These are phyloP conservation scores for Charanyca ferruginea DNA, from an alignment of 2,888 invertebrate species.

Conservation along the genomic window DNA sequence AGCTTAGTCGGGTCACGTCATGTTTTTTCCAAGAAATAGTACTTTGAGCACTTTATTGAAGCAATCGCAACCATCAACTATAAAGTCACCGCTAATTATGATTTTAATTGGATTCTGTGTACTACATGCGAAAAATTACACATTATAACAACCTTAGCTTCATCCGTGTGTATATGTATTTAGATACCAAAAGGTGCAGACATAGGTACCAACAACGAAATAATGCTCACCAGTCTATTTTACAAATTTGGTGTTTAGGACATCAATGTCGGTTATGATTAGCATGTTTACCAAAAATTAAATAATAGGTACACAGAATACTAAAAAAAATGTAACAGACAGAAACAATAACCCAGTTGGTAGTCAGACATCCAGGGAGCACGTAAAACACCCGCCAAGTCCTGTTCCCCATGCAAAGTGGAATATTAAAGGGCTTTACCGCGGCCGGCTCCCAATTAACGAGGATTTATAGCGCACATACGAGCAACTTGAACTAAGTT, in stretches of 20 bases:
- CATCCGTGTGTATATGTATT: no score
- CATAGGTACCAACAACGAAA: neutral
- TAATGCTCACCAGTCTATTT: neutral
- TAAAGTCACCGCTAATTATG: neutral
- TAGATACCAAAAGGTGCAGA: neutral
- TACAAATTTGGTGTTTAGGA: neutral
- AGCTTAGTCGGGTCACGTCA: slow-evolving; percentile 37
- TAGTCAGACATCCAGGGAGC: slow-evolving; percentile 7
- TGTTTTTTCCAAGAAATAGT: slow-evolving; percentile 18
- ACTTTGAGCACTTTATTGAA: slow-evolving; percentile 6
- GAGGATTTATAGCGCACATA: slow-evolving; percentile 64
- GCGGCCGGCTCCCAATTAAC: slow-evolving; percentile 64
- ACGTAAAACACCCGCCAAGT: slow-evolving; percentile 32
- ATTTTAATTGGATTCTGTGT: slow-evolving; percentile 24
- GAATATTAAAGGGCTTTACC: slow-evolving; percentile 51
- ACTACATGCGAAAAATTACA: neutral
- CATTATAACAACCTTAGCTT: neutral
- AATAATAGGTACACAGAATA: no score
- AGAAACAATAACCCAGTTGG: neutral
- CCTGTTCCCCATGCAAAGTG: slow-evolving; percentile 47
- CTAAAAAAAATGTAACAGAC: neutral
- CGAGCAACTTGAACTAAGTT: slow-evolving; percentile 51
- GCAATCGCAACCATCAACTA: neutral
- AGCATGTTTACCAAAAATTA: neutral
- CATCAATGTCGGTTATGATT: no score